Evolutionary conservation across 2,113 vertebrate species (phyloP), one percentile per base, ranked within the genome.

Genomic region (Leptobrachium leishanense): DNA sequence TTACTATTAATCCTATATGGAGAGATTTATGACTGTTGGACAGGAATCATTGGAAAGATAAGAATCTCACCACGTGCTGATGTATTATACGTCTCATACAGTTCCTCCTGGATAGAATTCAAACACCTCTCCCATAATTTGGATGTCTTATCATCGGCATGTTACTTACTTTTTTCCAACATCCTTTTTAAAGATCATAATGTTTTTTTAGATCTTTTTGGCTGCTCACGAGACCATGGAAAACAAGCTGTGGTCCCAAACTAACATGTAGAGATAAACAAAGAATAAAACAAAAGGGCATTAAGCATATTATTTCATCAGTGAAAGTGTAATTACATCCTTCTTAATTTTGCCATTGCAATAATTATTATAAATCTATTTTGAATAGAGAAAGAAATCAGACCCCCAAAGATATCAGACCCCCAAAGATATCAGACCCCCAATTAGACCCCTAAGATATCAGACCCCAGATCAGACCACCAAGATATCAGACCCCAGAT

Each of bases 71-170:
- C 10, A 55, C 11, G 40, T n/a, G n/a, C 41, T 13, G 50, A 44
- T 39, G 7, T 69, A 41, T 57, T 10, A 15, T 65, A 68, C 42
- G 68, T 72, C 69, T 79, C 55, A 71, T 72, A n/a, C 64, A 79
- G 76, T 79, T 79, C 76, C 68, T 72, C 59, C 76, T 79, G 76
- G 76, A 72, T 43, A 64, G 10, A 62, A 57, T 64, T 72, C 68
- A 70, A 77, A 77, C 42, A 44, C 6, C 40, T 62, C 67, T 43
- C 20, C 40, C 10, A 46, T 39, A 50, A 72, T 55, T 69, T 69
- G 41, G 39, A 65, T n/a, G 70, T 6, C 44, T 20, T 78, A 63
- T 6, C 13, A 43, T 7, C 5, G 55, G 59, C 68, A 72, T 10
- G 44, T 20, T n/a, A 54, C 43, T 5, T 72, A 50, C n/a, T 64